Base-by-base conservation (phyloP, 2,113 vertebrate genomes). In the Phalacrocorax carbo region DNA sequence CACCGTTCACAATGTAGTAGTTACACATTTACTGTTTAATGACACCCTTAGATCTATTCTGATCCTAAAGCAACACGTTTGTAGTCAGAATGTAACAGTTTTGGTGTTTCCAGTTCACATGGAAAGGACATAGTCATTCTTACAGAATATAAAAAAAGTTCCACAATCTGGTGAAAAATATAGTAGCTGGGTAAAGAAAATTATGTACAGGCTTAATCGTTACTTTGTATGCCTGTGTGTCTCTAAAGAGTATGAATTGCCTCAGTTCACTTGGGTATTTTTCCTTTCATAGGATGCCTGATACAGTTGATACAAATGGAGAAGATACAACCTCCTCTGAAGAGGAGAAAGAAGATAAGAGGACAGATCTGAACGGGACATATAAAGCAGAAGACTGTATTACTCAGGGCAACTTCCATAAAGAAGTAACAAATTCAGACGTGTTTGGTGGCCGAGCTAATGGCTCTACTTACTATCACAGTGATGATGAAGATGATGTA, bases 291-390 rank as follows among this genome's bases (percentile, higher is more conserved):
- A 98, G 98, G 97, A 96, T 98, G 81, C 96, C 97, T 85, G 97
- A 98, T 91, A 83, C 96, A 94, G 95, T 93, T 97, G 98, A 98
- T 97, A 94, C 96, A 95, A 98, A 98, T 73, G 98, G 98, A 95
- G 98, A 98, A 97, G 98, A 99, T 92, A 96, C 96, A 96, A 97
- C 98, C 82, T 99, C 99, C 96, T 99, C 98, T 84, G 98, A 98
- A 97, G 98, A 99, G 87, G 98, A 99, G 96, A 98, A 98, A 46
- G 98, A 99, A 57, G 97, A 94, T 75, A 96, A 76, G 80, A 96
- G 70, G 52, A 55, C 91, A 91, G 65, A 83, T 62, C 54, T 81
- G 86, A 96, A 96, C 1, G 93, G 78, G 60, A 81, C 4, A 0
- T 86, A 58, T 27, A 70, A 36, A 79, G 64, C 42, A 65, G 87